Percentiles rank a stretch among this genome's conserved stretches.
These are phyloP conservation scores for Speoplatyrhinus poulsoni DNA, from an alignment of 2,113 vertebrate species.

Conservation along the genomic window DNA sequence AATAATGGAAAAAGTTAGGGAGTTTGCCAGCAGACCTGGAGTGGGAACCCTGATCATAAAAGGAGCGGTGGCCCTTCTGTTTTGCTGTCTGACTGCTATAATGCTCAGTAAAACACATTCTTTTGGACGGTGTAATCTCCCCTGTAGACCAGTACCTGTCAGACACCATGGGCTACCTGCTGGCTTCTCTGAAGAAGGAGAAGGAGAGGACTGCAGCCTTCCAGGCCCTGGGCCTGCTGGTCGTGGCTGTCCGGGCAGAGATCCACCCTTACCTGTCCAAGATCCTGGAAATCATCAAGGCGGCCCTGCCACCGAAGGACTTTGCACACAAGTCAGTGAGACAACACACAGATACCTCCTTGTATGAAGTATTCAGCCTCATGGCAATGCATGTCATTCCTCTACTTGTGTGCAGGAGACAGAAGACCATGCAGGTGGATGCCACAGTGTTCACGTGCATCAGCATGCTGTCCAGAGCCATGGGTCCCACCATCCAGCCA, in stretches of 20 bases:
- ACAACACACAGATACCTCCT: background rate
- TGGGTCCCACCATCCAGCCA: constrained; percentile 96
- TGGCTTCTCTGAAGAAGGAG: constrained; percentile 94
- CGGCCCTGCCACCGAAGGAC: constrained; percentile 94
- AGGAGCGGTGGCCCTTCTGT: background rate
- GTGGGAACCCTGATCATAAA: too few relatives aligned
- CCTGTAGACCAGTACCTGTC: constrained; percentile 90
- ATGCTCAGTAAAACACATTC: background rate
- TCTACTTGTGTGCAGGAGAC: constrained; percentile 78
- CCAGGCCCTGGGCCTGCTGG: constrained; percentile 93
- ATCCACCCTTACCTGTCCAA: constrained; percentile 92
- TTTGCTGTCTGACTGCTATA: background rate
- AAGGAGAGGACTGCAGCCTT: constrained; percentile 95
- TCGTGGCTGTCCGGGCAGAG: constrained; percentile 90
- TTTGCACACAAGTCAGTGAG: constrained; percentile 94
- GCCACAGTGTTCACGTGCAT: constrained; percentile 98
- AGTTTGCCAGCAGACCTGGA: too few relatives aligned
- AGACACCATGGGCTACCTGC: constrained; percentile 94
- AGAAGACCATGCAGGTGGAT: constrained; percentile 96
- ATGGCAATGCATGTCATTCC: background rate
- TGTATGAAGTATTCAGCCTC: too few relatives aligned
- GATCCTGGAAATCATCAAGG: constrained; percentile 96
- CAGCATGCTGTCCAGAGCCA: constrained; percentile 95
- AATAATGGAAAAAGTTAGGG: too few relatives aligned
- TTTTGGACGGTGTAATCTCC: constrained; percentile 2